Conservation (phyloP, 1,140 invertebrate species). For the Varroa destructor region DNA sequence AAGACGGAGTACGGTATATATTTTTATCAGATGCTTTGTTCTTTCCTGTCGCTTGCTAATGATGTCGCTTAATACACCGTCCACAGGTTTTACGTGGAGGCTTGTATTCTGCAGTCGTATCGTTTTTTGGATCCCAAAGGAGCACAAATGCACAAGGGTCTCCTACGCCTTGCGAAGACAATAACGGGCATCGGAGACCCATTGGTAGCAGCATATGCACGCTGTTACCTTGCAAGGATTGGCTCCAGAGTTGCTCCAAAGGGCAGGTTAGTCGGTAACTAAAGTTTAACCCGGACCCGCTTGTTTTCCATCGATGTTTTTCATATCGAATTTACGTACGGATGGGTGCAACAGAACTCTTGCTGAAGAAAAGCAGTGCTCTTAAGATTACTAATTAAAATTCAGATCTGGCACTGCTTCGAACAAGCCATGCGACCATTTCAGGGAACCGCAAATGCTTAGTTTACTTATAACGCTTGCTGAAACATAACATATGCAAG, state of each 20-base stretch:
- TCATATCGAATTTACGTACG: conserved; percentile 27
- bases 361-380: background rate
- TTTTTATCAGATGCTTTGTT: too few species aligned
- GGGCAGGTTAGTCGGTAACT: conserved; percentile 28
- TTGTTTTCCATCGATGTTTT: conserved; percentile 27
- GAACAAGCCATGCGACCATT: background rate
- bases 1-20: too few species aligned
- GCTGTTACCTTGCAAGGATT: conserved; percentile 77
- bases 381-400: conserved; percentile 6
- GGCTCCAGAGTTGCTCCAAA: conserved; percentile 32
- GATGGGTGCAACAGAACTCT: background rate
- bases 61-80: background rate
- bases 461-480: too few species aligned
- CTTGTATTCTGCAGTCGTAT: conserved; percentile 80
- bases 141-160: conserved; percentile 43
- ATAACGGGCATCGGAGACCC: conserved; percentile 85
- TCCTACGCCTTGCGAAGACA: conserved; percentile 64
- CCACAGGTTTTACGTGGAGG: conserved; percentile 66
- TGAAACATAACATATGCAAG: too few species aligned
- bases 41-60: too few species aligned
- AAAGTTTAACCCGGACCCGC: conserved; percentile 29
- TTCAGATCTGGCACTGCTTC: background rate
- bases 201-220: conserved; percentile 71
- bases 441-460: too few species aligned
- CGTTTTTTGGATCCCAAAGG: conserved; percentile 51